phyloP scores from a whole-genome alignment of 1,140 invertebrate genomes.

The Cyphomyrmex costatus region DNA sequence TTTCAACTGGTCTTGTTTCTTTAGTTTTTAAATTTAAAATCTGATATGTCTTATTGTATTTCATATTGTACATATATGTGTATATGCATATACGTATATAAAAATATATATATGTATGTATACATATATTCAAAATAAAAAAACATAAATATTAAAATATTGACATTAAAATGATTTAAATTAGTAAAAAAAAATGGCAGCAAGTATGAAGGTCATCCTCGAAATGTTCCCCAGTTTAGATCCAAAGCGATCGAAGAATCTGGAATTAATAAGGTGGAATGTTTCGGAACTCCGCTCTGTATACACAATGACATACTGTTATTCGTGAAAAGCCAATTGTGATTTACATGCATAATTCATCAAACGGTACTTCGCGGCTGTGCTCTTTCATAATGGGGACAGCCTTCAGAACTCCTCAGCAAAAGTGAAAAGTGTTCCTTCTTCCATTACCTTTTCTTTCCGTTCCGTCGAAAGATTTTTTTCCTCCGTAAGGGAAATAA shows the following conservation, averaged over 20 bases:
- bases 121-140: not conserved
- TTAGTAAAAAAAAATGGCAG: not conserved
- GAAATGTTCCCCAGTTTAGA: not conserved
- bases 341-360: constrained; percentile 56
- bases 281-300: not conserved
- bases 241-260: constrained; percentile 3
- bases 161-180: not conserved
- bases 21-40: not conserved
- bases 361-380: constrained; percentile 31
- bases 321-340: constrained; percentile 39
- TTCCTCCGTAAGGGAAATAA: constrained; percentile 1
- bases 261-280: constrained; percentile 32
- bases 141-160: not conserved
- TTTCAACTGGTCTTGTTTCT: not conserved
- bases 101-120: not conserved
- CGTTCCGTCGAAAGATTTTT: constrained; percentile 6
- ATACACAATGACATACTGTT: not conserved
- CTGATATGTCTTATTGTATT: not conserved
- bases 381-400: not conserved
- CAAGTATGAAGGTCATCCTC: not conserved
- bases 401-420: not conserved
- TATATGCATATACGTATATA: no score
- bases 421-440: constrained; percentile 21
- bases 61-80: no score
- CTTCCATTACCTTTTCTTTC: not conserved